phyloP scores from a whole-genome alignment of 2,797 vertebrate species.

The Leptodactylus fallax region DNA sequence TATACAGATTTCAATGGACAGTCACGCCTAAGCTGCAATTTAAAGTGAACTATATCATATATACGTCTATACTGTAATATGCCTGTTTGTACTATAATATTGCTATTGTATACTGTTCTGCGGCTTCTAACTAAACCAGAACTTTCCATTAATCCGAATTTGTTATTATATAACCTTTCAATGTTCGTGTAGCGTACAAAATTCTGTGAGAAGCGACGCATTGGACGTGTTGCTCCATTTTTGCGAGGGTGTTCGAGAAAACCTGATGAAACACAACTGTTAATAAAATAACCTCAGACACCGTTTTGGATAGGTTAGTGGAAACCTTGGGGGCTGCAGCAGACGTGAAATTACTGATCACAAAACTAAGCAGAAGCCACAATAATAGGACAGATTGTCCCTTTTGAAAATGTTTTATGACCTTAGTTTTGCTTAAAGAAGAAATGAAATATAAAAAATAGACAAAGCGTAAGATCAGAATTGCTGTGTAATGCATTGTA shows the following conservation, averaged over 20 bases:
- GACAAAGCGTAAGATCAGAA: background rate
- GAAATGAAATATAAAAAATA: background rate
- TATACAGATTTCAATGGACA: background rate
- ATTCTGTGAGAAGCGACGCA: background rate
- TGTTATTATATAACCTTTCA: background rate
- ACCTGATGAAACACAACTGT: background rate
- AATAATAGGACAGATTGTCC: conserved; percentile 38
- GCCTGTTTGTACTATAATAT: too few species aligned
- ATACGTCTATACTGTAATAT: background rate
- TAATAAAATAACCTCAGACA: conserved; percentile 13
- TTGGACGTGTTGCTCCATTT: conserved; percentile 15
- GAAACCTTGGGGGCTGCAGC: conserved; percentile 37
- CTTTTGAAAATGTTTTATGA: background rate
- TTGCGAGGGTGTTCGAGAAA: conserved; percentile 33
- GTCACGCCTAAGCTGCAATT: background rate
- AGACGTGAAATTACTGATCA: conserved; percentile 42
- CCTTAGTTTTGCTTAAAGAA: background rate
- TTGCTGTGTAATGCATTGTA: background rate
- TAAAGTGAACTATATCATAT: too few species aligned
- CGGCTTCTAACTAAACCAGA: background rate
- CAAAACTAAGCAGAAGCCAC: conserved; percentile 34
- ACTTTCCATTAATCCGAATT: background rate
- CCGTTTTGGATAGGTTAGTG: conserved; percentile 7
- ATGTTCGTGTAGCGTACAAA: background rate
- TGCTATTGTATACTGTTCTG: too few species aligned